Base-by-base conservation (phyloP, 2,113 vertebrate species). In the Ornithorhynchus anatinus region DNA sequence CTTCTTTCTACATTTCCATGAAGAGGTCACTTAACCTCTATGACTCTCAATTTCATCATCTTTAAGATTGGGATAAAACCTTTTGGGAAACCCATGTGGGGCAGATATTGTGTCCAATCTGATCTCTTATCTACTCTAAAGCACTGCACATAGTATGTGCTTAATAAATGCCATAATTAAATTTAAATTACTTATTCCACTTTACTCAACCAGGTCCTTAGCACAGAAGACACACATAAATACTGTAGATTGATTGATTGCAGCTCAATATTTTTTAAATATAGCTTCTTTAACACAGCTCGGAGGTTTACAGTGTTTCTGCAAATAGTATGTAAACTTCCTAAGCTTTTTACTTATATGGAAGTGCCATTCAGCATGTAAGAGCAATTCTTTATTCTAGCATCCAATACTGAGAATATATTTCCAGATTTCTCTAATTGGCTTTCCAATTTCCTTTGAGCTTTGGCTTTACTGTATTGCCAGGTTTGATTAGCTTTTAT, bases 391-490 rank as follows among this genome's bases (percentile, higher is more conserved):
- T 8, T 51, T 6, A 62, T 38, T 10, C 19, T 59, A 29, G 64
- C 44, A 79, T 8, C 37, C 9, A 37, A 80, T 38, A 45, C 58
- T 61, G 51, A 70, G 60, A 59, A 85, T 65, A 59, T 7, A 25
- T 52, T 76, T 45, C 69, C 35, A 47, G n/a, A 62, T 23, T 64
- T 78, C 12, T 45, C 67, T 50, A 62, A 60, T 6, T 47, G 60
- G 72, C 43, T 52, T 58, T 88, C 59, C 53, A 80, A 43, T 9
- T 11, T 61, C 71, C 72, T 79, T 33, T 14, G 59, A 16, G 64
- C 59, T 67, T 37, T 78, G 35, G n/a, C 15, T 77, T 22, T 72
- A 70, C 67, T 58, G 48, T 36, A 50, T 51, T 50, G 7, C 29
- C 59, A 62, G 23, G 37, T 64, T 48, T 54, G 27, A 45, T 20